These are phyloP conservation scores for Notoglanidium macrostoma DNA, from an alignment of 2,797 vertebrate species.

Conservation along the genomic window DNA sequence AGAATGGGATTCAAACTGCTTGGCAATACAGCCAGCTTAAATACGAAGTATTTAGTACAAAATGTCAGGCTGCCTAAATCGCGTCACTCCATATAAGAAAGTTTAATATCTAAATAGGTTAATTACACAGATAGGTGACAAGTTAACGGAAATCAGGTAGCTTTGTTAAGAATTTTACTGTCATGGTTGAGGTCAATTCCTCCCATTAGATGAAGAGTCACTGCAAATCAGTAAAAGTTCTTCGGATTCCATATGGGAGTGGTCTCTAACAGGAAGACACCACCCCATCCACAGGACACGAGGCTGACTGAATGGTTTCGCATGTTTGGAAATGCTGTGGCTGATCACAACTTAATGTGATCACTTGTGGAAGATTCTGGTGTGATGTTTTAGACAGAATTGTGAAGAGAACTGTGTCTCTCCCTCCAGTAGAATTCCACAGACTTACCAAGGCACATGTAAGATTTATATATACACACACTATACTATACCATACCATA, in stretches of 20 bases:
- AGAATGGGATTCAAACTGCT: background rate
- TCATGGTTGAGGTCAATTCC: background rate
- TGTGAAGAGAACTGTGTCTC: background rate
- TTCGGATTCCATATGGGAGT: background rate
- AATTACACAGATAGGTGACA: background rate
- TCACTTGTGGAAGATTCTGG: background rate
- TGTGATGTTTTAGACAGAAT: background rate
- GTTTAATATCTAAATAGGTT: background rate
- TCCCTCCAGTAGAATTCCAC: background rate
- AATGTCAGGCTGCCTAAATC: background rate
- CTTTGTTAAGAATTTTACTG: too few species aligned
- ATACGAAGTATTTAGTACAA: background rate
- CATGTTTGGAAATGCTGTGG: background rate
- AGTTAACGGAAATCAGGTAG: background rate
- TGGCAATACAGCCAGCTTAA: background rate
- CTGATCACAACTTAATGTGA: background rate
- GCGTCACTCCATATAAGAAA: background rate
- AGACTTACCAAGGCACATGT: background rate
- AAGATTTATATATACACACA: background rate
- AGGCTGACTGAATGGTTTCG: background rate
- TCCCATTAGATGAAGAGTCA: background rate
- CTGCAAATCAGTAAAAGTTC: background rate
- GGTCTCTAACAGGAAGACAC: too few species aligned
- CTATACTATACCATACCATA: too few species aligned
- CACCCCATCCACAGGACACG: too few species aligned